phyloP scores from a whole-genome alignment of 1,140 invertebrate genomes.

The Theocolax elegans region DNA sequence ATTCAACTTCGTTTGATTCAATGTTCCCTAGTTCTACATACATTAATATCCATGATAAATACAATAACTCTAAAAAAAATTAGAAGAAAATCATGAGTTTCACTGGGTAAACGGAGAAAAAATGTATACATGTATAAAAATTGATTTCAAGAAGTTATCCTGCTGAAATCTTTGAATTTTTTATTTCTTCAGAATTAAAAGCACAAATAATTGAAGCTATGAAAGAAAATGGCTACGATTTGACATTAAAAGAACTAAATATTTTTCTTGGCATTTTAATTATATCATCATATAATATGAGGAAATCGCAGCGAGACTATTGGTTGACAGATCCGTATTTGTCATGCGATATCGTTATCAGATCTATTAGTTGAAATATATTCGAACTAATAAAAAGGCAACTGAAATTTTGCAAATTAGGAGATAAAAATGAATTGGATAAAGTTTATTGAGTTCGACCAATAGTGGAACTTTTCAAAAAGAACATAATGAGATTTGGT shows the following conservation, averaged over 20 bases:
- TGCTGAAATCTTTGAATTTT: constrained; percentile 29
- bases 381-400: background rate
- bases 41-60: no score
- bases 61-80: no score
- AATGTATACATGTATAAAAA: constrained; percentile 2
- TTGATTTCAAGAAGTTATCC: constrained; percentile 5
- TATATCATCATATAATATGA: constrained; percentile 33
- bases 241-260: constrained; percentile 20
- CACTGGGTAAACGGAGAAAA: constrained; percentile 8
- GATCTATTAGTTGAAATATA: background rate
- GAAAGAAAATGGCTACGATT: constrained; percentile 25
- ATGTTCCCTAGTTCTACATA: no score
- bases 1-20: no score
- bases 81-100: background rate
- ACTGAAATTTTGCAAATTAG: constrained; percentile 5
- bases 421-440: constrained; percentile 18
- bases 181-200: constrained; percentile 12
- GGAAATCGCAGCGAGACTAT: constrained; percentile 12
- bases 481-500: constrained; percentile 35
- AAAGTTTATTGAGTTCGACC: background rate
- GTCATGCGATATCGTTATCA: no score
- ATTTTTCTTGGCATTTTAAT: constrained; percentile 34
- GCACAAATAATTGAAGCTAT: constrained; percentile 12
- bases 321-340: background rate
- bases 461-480: constrained; percentile 16